Evolutionary conservation across 2,888 invertebrate genomes (phyloP), one percentile per base, ranked within the genome.

Genomic region (Barypeithes pellucidus): DNA sequence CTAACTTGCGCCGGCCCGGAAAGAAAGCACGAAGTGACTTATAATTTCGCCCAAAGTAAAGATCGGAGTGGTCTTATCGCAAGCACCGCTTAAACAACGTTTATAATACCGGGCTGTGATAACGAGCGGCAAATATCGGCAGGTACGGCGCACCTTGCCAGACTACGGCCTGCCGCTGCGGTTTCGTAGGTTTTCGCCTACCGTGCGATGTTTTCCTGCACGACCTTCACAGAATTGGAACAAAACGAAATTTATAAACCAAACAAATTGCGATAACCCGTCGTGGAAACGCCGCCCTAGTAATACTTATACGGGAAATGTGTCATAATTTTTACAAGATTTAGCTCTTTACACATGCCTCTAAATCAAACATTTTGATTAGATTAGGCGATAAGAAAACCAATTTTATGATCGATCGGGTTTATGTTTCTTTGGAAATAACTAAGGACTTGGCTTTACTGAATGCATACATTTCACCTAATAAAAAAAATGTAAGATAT

Each of bases 21-120:
- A 75, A 70, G 70, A 74, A 67, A 79, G 67, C 73, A 76, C 78
- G 75, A 75, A 72, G 63, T 74, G 70, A 69, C 61, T 69, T 67
- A 71, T 11, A 68, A 77, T 76, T 77, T 79, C 80, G 75, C 78
- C 80, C 77, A 80, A 78, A 77, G 79, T 77, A 80, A 80, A 81
- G 80, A 81, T 80, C 81, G 81, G 79, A 75, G 79, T 75, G 78
- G 75, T 76, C 52, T 72, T 72, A 72, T 72, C 72, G 67, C 67
- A 72, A 66, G 65, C 72, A 72, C 72, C 24, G 72, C 72, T 72
- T 72, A 72, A 72, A 61, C 72, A 72, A 72, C 66, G 43, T 67
- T 75, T 63, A 59, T 72, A 66, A 47, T 68, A 66, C 68, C 68
- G 66, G 66, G 67, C 68, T 33, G 24, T 69, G 65, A 73, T 65